Percentiles rank a stretch among this genome's conserved stretches.
Conservation (phyloP, 2,888 invertebrate genomes). For the Parochlus steinenii region DNA sequence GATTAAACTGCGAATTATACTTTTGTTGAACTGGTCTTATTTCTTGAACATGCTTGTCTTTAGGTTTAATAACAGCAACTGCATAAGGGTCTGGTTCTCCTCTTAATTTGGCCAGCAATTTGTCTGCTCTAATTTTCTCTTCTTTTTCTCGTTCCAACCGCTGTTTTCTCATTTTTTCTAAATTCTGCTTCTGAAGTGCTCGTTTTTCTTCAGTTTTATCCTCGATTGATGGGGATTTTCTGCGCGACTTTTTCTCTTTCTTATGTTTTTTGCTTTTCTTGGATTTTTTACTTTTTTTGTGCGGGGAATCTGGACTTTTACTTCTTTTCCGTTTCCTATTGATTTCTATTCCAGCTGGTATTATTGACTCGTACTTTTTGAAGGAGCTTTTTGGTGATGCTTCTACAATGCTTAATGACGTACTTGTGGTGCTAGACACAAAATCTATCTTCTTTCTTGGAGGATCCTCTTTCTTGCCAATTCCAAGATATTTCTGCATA, state of each 20-base stretch:
- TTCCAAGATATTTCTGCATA: constrained; percentile 41
- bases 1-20: constrained; percentile 96
- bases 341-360: neutral
- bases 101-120: constrained; percentile 50
- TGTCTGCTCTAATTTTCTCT: constrained; percentile 56
- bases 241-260: constrained; percentile 14
- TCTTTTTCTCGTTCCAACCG: constrained; percentile 63
- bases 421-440: constrained; percentile 19
- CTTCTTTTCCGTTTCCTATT: constrained; percentile 13
- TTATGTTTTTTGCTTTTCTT: constrained; percentile 17
- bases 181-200: constrained; percentile 25
- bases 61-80: constrained; percentile 11
- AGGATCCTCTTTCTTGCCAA: constrained; percentile 17
- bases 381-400: constrained; percentile 1
- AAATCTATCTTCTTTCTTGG: constrained; percentile 24
- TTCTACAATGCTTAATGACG: neutral
- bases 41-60: constrained; percentile 18
- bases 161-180: constrained; percentile 57
- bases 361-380: constrained; percentile 6
- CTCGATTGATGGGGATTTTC: constrained; percentile 15
- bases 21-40: constrained; percentile 42
- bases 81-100: constrained; percentile 30
- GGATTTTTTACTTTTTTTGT: constrained; percentile 14
- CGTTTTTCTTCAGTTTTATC: constrained; percentile 21
- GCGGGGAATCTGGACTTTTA: constrained; percentile 6